Conservation (phyloP, 2,113 vertebrate species). For the Bolborhynchus lineola region DNA sequence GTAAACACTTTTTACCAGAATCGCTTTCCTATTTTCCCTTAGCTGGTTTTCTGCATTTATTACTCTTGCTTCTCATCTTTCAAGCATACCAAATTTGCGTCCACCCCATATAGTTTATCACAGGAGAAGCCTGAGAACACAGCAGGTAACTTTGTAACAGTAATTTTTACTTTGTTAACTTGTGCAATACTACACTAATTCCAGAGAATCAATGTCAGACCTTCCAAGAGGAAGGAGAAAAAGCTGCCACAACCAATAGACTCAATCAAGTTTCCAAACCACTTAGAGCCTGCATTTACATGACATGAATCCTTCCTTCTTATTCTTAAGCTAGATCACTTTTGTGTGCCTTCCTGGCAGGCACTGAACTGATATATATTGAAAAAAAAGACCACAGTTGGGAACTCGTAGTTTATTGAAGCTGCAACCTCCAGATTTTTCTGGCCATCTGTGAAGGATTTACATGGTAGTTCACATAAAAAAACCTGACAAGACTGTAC, state of each 20-base stretch:
- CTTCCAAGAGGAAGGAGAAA: not conserved
- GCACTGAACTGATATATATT: not conserved
- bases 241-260: not conserved
- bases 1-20: not conserved
- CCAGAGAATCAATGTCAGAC: not conserved
- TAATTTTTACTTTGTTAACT: slow-evolving; percentile 18
- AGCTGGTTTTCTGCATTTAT: not conserved
- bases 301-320: not conserved
- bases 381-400: not conserved
- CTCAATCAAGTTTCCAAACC: not conserved
- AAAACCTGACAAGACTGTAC: not conserved
- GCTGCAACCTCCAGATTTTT: not conserved
- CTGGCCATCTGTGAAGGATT: not conserved
- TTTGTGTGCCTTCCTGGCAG: not conserved
- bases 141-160: not conserved
- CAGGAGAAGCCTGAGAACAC: not conserved
- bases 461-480: not conserved
- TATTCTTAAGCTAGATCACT: too few relatives aligned
- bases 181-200: not conserved
- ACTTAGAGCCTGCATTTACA: not conserved
- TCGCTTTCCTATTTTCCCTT: not conserved
- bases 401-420: not conserved
- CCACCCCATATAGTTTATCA: not conserved
- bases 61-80: not conserved
- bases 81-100: not conserved